Percentiles rank a stretch among this genome's conserved stretches.
Conservation (phyloP, 1,140 invertebrate genomes). For the Anastatus disparis region DNA sequence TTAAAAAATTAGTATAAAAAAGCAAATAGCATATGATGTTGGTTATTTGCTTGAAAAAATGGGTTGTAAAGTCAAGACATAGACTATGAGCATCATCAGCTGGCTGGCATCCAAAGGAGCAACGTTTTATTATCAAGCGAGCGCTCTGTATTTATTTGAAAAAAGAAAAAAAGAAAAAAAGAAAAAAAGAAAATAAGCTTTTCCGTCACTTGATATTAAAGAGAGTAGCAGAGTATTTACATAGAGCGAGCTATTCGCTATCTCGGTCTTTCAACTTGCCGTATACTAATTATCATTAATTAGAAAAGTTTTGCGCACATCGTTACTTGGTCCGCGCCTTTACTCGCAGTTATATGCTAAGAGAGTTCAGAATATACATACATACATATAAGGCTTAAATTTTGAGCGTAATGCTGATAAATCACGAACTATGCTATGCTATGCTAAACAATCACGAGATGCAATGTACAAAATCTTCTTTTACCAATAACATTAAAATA, state of each 20-base stretch:
- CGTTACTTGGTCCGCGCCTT: too few relatives aligned
- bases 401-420: too few relatives aligned
- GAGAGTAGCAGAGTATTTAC: slow-evolving; percentile 49
- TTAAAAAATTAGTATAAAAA: too few relatives aligned
- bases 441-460: too few relatives aligned
- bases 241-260: slow-evolving; percentile 56
- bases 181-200: slow-evolving; percentile 22
- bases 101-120: slow-evolving; percentile 27
- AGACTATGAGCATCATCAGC: neutral
- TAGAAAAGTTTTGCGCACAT: slow-evolving; percentile 67
- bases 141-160: slow-evolving; percentile 9
- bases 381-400: too few relatives aligned
- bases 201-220: slow-evolving; percentile 41
- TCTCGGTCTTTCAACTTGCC: slow-evolving; percentile 59
- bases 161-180: neutral
- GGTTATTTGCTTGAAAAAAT: too few relatives aligned
- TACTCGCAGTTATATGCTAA: slow-evolving; percentile 36
- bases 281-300: slow-evolving; percentile 66
- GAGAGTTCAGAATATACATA: too few relatives aligned
- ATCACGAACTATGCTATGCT: too few relatives aligned
- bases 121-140: slow-evolving; percentile 13
- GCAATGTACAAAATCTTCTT: too few relatives aligned
- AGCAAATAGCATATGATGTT: too few relatives aligned
- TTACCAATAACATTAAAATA: too few relatives aligned
- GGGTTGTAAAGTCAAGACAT: too few relatives aligned